A percentile compares a stretch with the other conserved stretches of the same genome.
Evolutionary conservation across 1,140 invertebrate genomes (phyloP).

Genomic region (Scaptomyza graminum): DNA sequence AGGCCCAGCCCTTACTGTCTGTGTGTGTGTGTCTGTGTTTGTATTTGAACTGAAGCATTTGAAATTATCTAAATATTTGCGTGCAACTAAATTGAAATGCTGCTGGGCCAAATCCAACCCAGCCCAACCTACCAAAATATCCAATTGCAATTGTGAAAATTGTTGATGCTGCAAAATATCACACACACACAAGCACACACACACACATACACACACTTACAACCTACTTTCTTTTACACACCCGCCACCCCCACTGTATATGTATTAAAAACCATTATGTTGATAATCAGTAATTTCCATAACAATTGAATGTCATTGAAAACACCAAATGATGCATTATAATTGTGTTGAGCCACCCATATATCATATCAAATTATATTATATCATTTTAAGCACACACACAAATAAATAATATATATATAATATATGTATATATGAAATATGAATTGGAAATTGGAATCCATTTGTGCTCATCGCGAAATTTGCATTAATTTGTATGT

Average conservation of each 20-base stretch:
- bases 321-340: conserved; percentile 6
- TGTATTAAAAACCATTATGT: conserved; percentile 10
- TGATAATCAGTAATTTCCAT: conserved; percentile 13
- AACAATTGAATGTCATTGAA: conserved; percentile 9
- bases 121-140: conserved; percentile 12
- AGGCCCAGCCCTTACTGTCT: conserved; percentile 5
- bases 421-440: too few relatives aligned
- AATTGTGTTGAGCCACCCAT: conserved; percentile 4
- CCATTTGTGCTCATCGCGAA: too few relatives aligned
- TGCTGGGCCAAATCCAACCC: conserved; percentile 6
- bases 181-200: background rate
- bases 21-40: conserved; percentile 17
- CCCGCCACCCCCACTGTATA: background rate
- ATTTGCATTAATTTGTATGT: too few relatives aligned
- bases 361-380: conserved; percentile 2
- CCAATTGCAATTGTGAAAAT: conserved; percentile 26
- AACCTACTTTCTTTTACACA: background rate
- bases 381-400: background rate
- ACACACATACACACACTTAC: background rate
- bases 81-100: conserved; percentile 74
- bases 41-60: conserved; percentile 55
- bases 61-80: conserved; percentile 80
- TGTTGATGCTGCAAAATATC: conserved; percentile 18
- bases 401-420: background rate
- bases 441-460: too few relatives aligned